These are phyloP conservation scores for Tolypeutes matacus DNA, from an alignment of 2,797 vertebrate genomes.

Conservation along the genomic window DNA sequence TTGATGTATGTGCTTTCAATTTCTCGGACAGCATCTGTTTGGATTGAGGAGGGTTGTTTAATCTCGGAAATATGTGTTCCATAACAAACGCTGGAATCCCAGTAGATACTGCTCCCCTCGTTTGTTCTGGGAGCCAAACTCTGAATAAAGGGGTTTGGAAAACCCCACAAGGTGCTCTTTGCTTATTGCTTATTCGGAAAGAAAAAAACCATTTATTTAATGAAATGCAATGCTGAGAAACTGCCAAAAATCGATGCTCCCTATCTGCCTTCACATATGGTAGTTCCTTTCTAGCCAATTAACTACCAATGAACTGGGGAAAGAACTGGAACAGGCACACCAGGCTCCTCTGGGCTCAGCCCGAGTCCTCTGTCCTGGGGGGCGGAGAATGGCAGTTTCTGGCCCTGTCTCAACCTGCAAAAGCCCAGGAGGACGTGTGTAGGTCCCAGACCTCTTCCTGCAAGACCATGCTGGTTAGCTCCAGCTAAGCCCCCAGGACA, in stretches of 20 bases:
- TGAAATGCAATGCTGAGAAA: conserved; percentile 80
- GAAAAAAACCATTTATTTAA: conserved; percentile 77
- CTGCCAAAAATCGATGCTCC: conserved; percentile 77
- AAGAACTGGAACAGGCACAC: conserved; percentile 2
- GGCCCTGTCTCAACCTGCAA: not conserved
- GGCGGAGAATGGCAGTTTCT: conserved; percentile 41
- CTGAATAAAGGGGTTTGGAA: conserved; percentile 76
- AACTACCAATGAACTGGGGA: conserved; percentile 75
- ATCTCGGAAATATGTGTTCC: conserved; percentile 80
- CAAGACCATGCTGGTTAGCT: conserved; percentile 18
- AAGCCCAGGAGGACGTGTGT: conserved; percentile 26
- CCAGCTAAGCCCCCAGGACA: conserved; percentile 54
- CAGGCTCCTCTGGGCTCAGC: conserved; percentile 23
- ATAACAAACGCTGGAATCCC: conserved; percentile 73
- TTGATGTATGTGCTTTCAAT: conserved; percentile 72
- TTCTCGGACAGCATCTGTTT: conserved; percentile 76
- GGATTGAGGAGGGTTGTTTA: conserved; percentile 77
- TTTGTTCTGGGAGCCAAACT: conserved; percentile 70
- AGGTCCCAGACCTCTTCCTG: not conserved
- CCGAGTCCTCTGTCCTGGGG: not conserved
- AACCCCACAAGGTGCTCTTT: conserved; percentile 76
- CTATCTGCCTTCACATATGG: conserved; percentile 70
- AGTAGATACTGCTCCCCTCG: conserved; percentile 63
- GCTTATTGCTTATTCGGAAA: conserved; percentile 79
- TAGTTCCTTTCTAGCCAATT: conserved; percentile 77